A percentile compares a stretch with the other conserved stretches of the same genome.
Conservation (phyloP, 2,113 vertebrate species). For the Orcinus orca region DNA sequence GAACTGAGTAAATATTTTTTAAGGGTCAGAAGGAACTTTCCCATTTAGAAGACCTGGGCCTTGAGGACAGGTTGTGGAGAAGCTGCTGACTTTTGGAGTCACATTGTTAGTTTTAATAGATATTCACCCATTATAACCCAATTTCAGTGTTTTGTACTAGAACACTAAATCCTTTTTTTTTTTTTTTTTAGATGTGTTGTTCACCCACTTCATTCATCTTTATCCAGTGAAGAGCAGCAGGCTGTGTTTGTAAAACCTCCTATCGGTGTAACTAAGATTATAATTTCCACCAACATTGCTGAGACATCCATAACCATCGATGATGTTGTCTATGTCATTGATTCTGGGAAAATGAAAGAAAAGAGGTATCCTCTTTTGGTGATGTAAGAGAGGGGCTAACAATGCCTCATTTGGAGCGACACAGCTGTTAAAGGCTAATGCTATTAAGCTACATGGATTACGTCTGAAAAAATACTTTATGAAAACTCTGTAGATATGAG, state of each 20-base stretch:
- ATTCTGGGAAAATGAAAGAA: constrained; percentile 98
- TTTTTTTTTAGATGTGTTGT: constrained; percentile 89
- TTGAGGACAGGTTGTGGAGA: not conserved
- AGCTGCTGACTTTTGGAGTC: not conserved
- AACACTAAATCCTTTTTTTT: not conserved
- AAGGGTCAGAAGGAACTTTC: not conserved
- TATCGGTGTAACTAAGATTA: constrained; percentile 92
- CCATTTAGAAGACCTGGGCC: not conserved
- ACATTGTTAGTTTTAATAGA: not conserved
- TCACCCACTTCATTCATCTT: constrained; percentile 94
- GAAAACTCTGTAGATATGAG: not conserved
- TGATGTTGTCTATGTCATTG: constrained; percentile 96
- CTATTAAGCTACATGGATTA: not conserved
- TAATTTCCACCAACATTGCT: constrained; percentile 98
- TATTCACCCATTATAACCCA: not conserved
- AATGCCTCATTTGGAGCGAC: not conserved
- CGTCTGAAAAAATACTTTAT: not conserved
- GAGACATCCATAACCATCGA: constrained; percentile 98
- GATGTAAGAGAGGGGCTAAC: not conserved
- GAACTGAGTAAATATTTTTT: not conserved
- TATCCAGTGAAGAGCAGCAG: constrained; percentile 97
- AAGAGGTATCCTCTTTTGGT: constrained; percentile 87
- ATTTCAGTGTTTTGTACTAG: not conserved
- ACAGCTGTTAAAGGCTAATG: not conserved
- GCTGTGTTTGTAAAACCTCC: constrained; percentile 93